Percentiles rank a stretch among this genome's conserved stretches.
These are phyloP conservation scores for Monoplex corrugatus DNA, from an alignment of 2,888 invertebrate genomes.

Conservation along the genomic window DNA sequence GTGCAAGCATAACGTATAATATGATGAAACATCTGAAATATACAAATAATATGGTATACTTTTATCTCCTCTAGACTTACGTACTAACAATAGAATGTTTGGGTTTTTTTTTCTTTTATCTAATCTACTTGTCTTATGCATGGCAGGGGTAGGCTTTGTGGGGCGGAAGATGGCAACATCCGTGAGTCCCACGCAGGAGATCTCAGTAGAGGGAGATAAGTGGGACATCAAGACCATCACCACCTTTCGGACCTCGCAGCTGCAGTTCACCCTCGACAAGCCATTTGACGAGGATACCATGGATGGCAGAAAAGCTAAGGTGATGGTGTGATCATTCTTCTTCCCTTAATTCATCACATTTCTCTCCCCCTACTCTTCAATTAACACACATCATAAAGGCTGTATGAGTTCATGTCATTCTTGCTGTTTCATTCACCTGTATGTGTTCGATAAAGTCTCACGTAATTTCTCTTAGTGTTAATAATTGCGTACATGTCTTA, in stretches of 20 bases:
- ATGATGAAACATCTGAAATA: too few relatives aligned
- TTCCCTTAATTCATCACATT: too few relatives aligned
- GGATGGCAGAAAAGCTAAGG: slow-evolving; percentile 92
- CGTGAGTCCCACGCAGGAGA: slow-evolving; percentile 91
- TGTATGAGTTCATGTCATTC: neutral
- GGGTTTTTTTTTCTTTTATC: too few relatives aligned
- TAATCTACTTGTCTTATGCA: too few relatives aligned
- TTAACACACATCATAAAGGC: too few relatives aligned
- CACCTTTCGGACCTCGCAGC: slow-evolving; percentile 74
- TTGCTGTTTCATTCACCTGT: neutral
- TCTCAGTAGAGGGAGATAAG: slow-evolving; percentile 87
- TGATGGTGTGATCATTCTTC: slow-evolving; percentile 5
- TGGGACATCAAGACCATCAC: slow-evolving; percentile 85
- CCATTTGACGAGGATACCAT: slow-evolving; percentile 85
- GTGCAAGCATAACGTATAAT: too few relatives aligned
- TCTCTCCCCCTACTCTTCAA: too few relatives aligned
- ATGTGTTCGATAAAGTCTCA: neutral
- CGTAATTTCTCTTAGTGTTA: neutral
- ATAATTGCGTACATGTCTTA: too few relatives aligned
- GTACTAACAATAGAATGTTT: too few relatives aligned
- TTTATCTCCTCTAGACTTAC: too few relatives aligned
- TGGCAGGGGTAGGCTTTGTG: slow-evolving; percentile 91
- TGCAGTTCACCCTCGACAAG: slow-evolving; percentile 72
- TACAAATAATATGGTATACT: too few relatives aligned
- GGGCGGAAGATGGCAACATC: slow-evolving; percentile 93